Percentiles rank a stretch among this genome's conserved stretches.
Conservation (phyloP, 2,113 vertebrate species). For the Pollimyrus isidori region DNA sequence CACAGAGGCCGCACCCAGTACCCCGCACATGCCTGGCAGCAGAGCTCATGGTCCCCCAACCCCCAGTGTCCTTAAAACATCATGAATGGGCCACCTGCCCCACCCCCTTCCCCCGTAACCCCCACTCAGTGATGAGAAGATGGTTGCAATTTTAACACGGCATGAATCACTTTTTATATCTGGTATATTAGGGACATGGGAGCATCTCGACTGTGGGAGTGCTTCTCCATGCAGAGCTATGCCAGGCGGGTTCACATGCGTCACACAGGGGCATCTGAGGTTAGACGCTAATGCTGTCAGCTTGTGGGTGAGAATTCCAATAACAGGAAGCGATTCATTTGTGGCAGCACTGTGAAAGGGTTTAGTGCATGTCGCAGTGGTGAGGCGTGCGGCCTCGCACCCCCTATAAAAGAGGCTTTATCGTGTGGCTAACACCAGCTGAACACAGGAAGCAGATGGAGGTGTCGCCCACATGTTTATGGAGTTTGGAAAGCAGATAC, state of each 20-base stretch:
- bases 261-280: not conserved
- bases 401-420: conserved; percentile 50
- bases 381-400: conserved; percentile 47
- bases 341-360: conserved; percentile 45
- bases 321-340: conserved; percentile 64
- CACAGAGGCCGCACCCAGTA: too few relatives aligned
- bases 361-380: conserved; percentile 45
- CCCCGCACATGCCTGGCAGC: conserved; percentile 4
- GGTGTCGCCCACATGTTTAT: conserved; percentile 63
- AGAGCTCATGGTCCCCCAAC: conserved; percentile 22
- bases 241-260: too few relatives aligned
- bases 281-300: not conserved
- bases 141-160: not conserved
- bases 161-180: not conserved
- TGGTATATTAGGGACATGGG: not conserved
- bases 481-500: conserved; percentile 57
- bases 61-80: conserved; percentile 50
- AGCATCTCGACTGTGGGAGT: not conserved
- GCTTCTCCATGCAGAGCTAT: not conserved
- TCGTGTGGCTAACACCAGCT: conserved; percentile 53
- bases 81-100: conserved; percentile 53
- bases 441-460: conserved; percentile 62
- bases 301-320: conserved; percentile 35
- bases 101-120: conserved; percentile 47
- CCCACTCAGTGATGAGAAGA: conserved; percentile 12